Evolutionary conservation across 2,797 vertebrate species (phyloP).

Genomic region (Enteromius anoplus): DNA sequence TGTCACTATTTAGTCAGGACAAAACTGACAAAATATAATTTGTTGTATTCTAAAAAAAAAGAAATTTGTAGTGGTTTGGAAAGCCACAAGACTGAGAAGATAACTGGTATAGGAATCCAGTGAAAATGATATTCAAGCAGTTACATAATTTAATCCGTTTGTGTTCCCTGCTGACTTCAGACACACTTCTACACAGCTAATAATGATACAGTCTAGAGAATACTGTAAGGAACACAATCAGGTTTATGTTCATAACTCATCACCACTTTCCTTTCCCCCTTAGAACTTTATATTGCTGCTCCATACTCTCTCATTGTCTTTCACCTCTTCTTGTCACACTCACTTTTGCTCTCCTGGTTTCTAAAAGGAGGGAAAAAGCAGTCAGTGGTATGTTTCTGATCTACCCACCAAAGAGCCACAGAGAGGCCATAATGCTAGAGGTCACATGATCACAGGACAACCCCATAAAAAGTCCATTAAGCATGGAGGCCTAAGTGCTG

Average conservation of each 20-base stretch:
- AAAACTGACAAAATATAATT: background rate
- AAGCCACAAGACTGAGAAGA: background rate
- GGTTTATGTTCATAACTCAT: background rate
- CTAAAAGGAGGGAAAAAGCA: slow-evolving; percentile 49
- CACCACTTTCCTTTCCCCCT: background rate
- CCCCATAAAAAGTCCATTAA: slow-evolving; percentile 99
- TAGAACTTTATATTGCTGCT: background rate
- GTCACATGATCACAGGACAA: slow-evolving; percentile 89
- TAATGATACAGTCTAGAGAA: background rate
- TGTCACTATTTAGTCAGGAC: background rate
- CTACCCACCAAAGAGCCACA: slow-evolving; percentile 80
- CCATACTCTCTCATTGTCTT: background rate
- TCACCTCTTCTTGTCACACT: slow-evolving; percentile 29
- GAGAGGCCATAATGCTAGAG: slow-evolving; percentile 80
- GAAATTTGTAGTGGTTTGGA: background rate
- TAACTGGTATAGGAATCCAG: background rate
- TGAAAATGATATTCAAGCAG: background rate
- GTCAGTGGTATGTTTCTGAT: slow-evolving; percentile 85
- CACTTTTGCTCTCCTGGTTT: slow-evolving; percentile 37
- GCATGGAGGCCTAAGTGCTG: slow-evolving; percentile 89
- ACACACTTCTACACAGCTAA: background rate
- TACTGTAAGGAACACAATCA: background rate
- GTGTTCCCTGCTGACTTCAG: background rate
- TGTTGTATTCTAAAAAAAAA: background rate
- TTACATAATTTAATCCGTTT: background rate